Evolutionary conservation across 2,888 invertebrate genomes (phyloP).

Genomic region (Micoletzkya japonica): DNA sequence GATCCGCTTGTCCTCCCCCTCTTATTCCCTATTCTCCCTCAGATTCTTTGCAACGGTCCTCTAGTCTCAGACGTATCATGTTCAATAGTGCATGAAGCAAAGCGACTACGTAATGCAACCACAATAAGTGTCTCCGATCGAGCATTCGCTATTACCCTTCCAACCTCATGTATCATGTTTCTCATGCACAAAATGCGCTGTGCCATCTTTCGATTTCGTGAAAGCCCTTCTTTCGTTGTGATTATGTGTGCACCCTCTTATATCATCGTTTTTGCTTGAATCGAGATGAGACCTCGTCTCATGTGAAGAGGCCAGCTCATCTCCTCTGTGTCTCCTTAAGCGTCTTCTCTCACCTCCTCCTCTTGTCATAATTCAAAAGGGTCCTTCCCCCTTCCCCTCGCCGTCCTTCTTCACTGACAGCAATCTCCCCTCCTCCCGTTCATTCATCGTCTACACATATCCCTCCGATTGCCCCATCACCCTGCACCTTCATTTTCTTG

Average conservation of each 20-base stretch:
- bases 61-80: no score
- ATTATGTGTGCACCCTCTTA: no score
- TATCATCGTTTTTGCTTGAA: no score
- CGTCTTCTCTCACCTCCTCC: neutral
- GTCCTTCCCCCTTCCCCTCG: neutral
- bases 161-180: neutral
- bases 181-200: no score
- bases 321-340: neutral
- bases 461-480: neutral
- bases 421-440: no score
- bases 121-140: neutral
- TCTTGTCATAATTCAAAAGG: neutral
- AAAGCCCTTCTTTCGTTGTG: no score
- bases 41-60: neutral
- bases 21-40: neutral
- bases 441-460: no score
- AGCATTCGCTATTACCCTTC: neutral
- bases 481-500: neutral
- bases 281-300: no score
- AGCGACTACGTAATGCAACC: slow-evolving; percentile 10
- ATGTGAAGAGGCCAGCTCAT: no score
- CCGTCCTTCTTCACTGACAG: no score
- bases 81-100: slow-evolving; percentile 25
- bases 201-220: no score
- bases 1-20: no score